A percentile compares a stretch with the other conserved stretches of the same genome.
These are phyloP conservation scores for Cosmopolites sordidus DNA, from an alignment of 2,888 invertebrate genomes.

Conservation along the genomic window DNA sequence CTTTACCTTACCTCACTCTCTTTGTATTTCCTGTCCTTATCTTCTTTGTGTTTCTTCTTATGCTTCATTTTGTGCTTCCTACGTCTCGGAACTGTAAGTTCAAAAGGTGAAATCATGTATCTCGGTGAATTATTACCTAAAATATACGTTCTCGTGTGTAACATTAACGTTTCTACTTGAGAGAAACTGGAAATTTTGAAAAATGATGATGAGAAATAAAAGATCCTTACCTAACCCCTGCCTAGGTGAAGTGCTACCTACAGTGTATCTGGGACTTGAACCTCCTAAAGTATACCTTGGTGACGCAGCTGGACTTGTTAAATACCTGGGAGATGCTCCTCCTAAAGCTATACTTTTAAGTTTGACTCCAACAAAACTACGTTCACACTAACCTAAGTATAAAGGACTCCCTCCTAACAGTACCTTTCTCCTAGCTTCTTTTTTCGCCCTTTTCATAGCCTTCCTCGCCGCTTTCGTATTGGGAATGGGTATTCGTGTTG, in stretches of 20 bases:
- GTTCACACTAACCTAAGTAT: slow-evolving; percentile 22
- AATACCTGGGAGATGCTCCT: slow-evolving; percentile 25
- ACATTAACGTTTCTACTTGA: background rate
- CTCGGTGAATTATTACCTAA: slow-evolving; percentile 55
- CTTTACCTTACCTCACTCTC: slow-evolving; percentile 42
- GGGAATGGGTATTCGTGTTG: slow-evolving; percentile 35
- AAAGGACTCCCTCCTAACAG: slow-evolving; percentile 40
- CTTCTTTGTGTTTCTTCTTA: slow-evolving; percentile 70
- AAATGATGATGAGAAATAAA: background rate
- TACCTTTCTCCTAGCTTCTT: slow-evolving; percentile 66
- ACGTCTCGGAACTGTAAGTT: slow-evolving; percentile 44
- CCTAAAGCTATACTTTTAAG: too few species aligned
- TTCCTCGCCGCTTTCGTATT: slow-evolving; percentile 66
- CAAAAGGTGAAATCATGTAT: slow-evolving; percentile 44
- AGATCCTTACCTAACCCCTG: slow-evolving; percentile 47
- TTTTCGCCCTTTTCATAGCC: slow-evolving; percentile 75
- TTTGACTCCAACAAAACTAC: too few species aligned
- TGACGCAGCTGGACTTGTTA: slow-evolving; percentile 35
- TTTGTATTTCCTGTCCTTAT: slow-evolving; percentile 48
- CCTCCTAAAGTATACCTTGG: slow-evolving; percentile 42
- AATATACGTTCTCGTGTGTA: background rate
- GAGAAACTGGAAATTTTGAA: background rate
- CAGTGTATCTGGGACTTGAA: slow-evolving; percentile 51
- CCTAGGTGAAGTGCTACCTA: slow-evolving; percentile 57
- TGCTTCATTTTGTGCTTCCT: slow-evolving; percentile 63